Evolutionary conservation across 2,113 vertebrate genomes (phyloP).

Genomic region (Butorides virescens): DNA sequence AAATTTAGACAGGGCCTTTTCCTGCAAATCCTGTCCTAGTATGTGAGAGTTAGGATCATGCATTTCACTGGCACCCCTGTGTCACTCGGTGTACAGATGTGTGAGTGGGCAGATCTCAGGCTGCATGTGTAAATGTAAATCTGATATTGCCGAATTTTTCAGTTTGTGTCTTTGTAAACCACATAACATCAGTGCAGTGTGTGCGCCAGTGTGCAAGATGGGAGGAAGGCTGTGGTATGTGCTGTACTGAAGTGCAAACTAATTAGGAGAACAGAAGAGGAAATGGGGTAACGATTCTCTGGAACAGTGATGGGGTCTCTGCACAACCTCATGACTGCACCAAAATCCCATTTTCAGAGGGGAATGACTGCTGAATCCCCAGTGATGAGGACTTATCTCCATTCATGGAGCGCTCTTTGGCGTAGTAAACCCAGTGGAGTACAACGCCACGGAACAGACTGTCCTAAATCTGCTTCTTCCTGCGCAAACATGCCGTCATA

Average conservation of each 20-base stretch:
- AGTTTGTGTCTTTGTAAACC: conserved; percentile 8
- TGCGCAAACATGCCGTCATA: background rate
- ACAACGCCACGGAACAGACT: background rate
- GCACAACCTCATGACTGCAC: background rate
- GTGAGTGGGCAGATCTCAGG: background rate
- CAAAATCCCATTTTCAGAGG: background rate
- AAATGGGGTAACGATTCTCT: background rate
- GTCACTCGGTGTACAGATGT: background rate
- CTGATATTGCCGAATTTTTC: conserved; percentile 10
- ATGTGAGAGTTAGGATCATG: background rate
- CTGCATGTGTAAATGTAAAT: background rate
- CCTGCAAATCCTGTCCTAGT: background rate
- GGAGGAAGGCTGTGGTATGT: background rate
- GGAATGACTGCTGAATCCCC: background rate
- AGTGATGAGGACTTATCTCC: background rate
- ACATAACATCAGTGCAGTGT: background rate
- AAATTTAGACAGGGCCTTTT: background rate
- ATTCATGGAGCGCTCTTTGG: background rate
- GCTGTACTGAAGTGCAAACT: background rate
- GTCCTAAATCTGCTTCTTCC: background rate
- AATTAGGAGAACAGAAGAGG: conserved; percentile 15
- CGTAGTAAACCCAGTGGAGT: background rate
- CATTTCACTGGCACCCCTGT: background rate
- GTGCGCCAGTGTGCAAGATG: background rate
- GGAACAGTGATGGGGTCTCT: background rate